Conservation (phyloP, 2,888 invertebrate genomes). For the Aphrophora alni region DNA sequence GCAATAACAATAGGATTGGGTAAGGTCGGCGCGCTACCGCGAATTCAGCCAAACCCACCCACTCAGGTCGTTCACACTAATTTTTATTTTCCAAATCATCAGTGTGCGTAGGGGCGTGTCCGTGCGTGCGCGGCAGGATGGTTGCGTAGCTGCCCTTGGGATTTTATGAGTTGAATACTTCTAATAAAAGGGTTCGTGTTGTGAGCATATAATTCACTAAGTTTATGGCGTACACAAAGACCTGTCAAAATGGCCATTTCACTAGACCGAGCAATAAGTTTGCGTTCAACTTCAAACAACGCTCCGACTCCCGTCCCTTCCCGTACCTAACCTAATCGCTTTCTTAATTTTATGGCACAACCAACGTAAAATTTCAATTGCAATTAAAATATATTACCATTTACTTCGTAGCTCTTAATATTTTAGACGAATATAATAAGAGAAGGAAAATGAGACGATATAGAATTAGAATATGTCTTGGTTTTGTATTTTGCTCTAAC, state of each 20-base stretch:
- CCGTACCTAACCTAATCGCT: not conserved
- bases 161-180: slow-evolving; percentile 24
- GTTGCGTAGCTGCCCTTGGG: slow-evolving; percentile 10
- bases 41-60: not conserved
- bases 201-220: slow-evolving; percentile 33
- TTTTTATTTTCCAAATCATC: not conserved
- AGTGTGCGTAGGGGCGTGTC: not conserved
- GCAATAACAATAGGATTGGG: not conserved
- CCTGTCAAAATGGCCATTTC: slow-evolving; percentile 33
- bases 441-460: too few species aligned
- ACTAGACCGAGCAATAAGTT: slow-evolving; percentile 18
- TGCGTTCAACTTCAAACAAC: slow-evolving; percentile 6
- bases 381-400: slow-evolving; percentile 5
- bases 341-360: slow-evolving; percentile 4
- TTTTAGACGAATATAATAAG: too few species aligned
- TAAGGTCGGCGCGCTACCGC: not conserved
- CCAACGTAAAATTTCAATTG: slow-evolving; percentile 1
- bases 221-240: slow-evolving; percentile 40
- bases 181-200: slow-evolving; percentile 32
- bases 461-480: too few species aligned
- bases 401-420: not conserved
- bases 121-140: not conserved
- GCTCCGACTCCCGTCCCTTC: not conserved
- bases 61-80: not conserved
- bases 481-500: too few species aligned